Evolutionary conservation across 92 coral and sea anemone species (phyloP), one percentile per base, ranked within the genome.

Genomic region (Montipora capitata): DNA sequence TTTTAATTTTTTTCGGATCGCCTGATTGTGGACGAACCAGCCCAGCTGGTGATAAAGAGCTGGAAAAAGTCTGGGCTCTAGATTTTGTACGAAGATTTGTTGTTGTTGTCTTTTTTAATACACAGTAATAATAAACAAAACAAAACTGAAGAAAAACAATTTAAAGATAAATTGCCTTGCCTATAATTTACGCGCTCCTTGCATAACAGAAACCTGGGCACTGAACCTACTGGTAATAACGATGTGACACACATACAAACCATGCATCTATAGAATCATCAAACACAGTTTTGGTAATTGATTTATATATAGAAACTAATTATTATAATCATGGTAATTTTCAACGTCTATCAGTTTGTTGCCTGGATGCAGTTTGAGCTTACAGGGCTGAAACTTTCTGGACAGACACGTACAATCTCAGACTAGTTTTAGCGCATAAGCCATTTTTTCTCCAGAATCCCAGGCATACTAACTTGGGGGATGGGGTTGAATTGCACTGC

Each of bases 21-120:
- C 13, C n/a, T 56, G 61, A 56, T 56, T 56, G 61, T 56, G 61
- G 61, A 56, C 61, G n/a, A 56, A 56, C 61, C 61, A 56, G n/a
- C n/a, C 61, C 5, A 56, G 61, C 61, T 56, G 61, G 13, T 56
- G 61, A 56, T 56, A 56, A 56, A 56, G 61, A 56, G 61, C 27
- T 14, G 61, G 61, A 56, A 14, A 56, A 45, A 45, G 51, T 45
- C 51, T 45, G 51, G 51, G 51, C 51, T 45, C 51, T 45, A 45
- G 51, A 8, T 45, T 45, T 45, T 45, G 51, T 45, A 45, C 51
- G 51, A 45, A 45, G 51, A 45, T 45, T 56, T 56, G 61, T 56
- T 56, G 61, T 56, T 13, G 11, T 56, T 56, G 61, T 56, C 0
- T 2, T 56, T 56, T 56, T 56, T 56, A 56, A 56, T 56, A 56